Evolutionary conservation across 1,140 invertebrate genomes (phyloP).

Genomic region (Zophobas morio): DNA sequence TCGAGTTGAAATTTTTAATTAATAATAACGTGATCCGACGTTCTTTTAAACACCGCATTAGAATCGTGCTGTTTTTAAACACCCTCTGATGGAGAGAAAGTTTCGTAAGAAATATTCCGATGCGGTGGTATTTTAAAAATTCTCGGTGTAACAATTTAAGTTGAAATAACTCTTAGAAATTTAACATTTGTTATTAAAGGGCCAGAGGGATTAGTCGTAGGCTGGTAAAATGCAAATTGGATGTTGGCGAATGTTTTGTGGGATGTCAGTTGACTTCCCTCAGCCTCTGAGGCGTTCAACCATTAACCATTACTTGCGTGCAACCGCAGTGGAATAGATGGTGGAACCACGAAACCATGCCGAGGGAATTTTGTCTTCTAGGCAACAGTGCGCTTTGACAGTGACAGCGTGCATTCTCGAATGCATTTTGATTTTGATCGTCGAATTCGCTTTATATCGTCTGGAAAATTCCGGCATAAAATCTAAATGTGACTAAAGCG

Average conservation of each 20-base stretch:
- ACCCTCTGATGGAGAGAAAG: too few species aligned
- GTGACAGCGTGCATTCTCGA: too few species aligned
- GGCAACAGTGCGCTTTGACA: neutral
- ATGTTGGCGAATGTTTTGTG: constrained; percentile 12
- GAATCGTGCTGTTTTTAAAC: too few species aligned
- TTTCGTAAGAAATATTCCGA: too few species aligned
- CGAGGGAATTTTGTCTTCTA: constrained; percentile 31
- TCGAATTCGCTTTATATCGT: neutral
- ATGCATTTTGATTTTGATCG: neutral
- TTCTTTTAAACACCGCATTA: neutral
- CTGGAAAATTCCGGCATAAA: neutral
- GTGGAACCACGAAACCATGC: constrained; percentile 25
- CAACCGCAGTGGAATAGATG: constrained; percentile 31
- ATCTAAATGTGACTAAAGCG: too few species aligned
- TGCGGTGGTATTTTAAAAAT: too few species aligned
- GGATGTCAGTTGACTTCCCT: constrained; percentile 28
- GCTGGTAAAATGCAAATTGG: constrained; percentile 27
- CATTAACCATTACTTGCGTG: constrained; percentile 11
- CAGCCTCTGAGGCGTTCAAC: constrained; percentile 24
- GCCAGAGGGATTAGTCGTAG: neutral
- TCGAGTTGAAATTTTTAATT: constrained; percentile 10
- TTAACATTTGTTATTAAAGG: neutral
- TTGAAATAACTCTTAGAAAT: neutral
- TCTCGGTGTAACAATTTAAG: too few species aligned
- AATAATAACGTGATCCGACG: neutral